Evolutionary conservation across 2,888 invertebrate genomes (phyloP).

Genomic region (Tryphoninae sp.): DNA sequence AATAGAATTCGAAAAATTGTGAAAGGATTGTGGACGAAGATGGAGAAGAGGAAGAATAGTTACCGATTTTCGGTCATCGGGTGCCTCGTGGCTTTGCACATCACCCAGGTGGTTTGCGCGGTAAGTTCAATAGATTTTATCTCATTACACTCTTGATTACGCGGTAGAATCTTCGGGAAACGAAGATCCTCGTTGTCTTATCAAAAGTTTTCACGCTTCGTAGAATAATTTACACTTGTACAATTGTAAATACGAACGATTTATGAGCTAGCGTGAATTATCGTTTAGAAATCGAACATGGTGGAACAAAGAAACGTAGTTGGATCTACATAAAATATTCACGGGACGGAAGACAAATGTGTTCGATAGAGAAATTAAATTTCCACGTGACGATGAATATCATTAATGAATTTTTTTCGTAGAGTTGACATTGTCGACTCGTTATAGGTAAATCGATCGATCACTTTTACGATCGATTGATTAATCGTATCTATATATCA

Average conservation of each 20-base stretch:
- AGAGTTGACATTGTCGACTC: too few relatives aligned
- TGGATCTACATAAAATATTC: background rate
- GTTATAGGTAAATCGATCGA: too few relatives aligned
- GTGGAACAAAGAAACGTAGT: background rate
- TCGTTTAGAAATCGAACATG: too few relatives aligned
- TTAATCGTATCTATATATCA: too few relatives aligned
- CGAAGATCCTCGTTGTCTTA: background rate
- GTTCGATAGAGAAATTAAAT: background rate
- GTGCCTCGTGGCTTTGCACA: slow-evolving; percentile 21
- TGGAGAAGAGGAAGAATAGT: background rate
- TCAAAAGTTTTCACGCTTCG: background rate
- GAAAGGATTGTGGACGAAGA: slow-evolving; percentile 34
- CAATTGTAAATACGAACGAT: too few relatives aligned
- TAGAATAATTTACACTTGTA: background rate
- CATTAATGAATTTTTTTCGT: too few relatives aligned
- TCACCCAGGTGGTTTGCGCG: slow-evolving; percentile 58
- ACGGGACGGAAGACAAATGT: background rate
- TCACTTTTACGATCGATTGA: too few relatives aligned
- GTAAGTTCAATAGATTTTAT: slow-evolving; percentile 59
- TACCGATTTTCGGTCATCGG: slow-evolving; percentile 32
- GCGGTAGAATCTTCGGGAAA: background rate
- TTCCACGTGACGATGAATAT: background rate
- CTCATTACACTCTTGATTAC: background rate
- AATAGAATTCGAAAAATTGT: slow-evolving; percentile 21
- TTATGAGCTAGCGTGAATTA: too few relatives aligned